Conservation (phyloP, 2,888 invertebrate genomes). For the Xestia rhomboidea region DNA sequence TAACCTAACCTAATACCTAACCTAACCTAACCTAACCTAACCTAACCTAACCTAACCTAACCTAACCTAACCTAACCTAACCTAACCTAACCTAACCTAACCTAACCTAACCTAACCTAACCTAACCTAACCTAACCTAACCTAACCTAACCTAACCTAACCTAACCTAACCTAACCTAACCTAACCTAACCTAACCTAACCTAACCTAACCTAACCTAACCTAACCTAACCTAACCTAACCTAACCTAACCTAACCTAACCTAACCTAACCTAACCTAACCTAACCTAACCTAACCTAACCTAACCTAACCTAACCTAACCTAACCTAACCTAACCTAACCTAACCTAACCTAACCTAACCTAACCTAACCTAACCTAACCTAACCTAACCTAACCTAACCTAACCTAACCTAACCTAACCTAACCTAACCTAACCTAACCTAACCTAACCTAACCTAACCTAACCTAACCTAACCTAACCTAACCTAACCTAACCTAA, state of each 20-base stretch:
- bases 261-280: conserved; percentile 41
- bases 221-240: conserved; percentile 50
- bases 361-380: conserved; percentile 45
- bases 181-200: conserved; percentile 49
- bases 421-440: conserved; percentile 41
- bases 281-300: conserved; percentile 27
- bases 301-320: conserved; percentile 24
- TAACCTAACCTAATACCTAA: conserved; percentile 35
- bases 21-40: conserved; percentile 44
- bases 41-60: conserved; percentile 34
- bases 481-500: conserved; percentile 52
- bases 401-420: conserved; percentile 28
- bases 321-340: conserved; percentile 33
- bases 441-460: conserved; percentile 50
- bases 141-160: conserved; percentile 55
- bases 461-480: conserved; percentile 52
- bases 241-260: conserved; percentile 47
- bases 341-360: conserved; percentile 43
- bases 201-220: conserved; percentile 41
- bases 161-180: conserved; percentile 55
- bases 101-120: conserved; percentile 52
- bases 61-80: conserved; percentile 24
- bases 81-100: conserved; percentile 36
- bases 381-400: conserved; percentile 35
- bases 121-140: conserved; percentile 51